Base-by-base conservation (phyloP, 2,113 vertebrate genomes). In the Synchiropus splendidus region DNA sequence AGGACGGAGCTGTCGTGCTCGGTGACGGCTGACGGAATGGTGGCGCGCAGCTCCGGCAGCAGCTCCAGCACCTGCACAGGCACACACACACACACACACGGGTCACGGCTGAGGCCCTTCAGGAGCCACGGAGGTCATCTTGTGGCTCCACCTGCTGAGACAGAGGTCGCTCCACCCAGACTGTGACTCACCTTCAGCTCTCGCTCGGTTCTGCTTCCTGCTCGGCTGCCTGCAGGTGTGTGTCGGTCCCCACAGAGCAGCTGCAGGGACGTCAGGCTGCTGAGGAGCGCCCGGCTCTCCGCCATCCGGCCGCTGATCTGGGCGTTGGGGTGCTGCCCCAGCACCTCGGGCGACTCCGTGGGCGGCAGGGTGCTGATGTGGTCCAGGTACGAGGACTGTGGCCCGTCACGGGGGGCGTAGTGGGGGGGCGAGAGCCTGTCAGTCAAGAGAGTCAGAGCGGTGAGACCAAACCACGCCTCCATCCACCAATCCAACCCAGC, bases 261-360 rank as follows among this genome's bases (percentile, higher is more conserved):
- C 74, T 91, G 89, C 52, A 94, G 77, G n/a, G 89, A 90, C 11
- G 93, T 83, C 53, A 94, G 77, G 4, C 86, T 92, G 51, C 90
- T 87, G 43, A 92, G 89, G 34, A 93, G 81, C 0, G 78, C 86
- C 18, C 78, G 77, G 5, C 88, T 87, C 75, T 91, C 89, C 0
- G 87, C 80, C 42, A 90, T 89, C 82, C 90, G 89, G 54, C 88
- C 90, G 38, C 87, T 86, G 15, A 91, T 88, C 13, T 90, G 88
- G 0, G 89, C 89, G 16, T 93, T 94, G 42, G 87, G 78, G 72
- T 94, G 88, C 66, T 90, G 89, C 16, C 91, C 90, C 41, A 93
- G 93, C 57, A 88, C 83, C 57, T 90, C 89, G 0, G 90, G 89
- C 45, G 86, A 79, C 43, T 92, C 90, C 36, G 81, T 81, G 51